These are phyloP conservation scores for Chloebia gouldiae DNA, from an alignment of 2,113 vertebrate species.

Conservation along the genomic window DNA sequence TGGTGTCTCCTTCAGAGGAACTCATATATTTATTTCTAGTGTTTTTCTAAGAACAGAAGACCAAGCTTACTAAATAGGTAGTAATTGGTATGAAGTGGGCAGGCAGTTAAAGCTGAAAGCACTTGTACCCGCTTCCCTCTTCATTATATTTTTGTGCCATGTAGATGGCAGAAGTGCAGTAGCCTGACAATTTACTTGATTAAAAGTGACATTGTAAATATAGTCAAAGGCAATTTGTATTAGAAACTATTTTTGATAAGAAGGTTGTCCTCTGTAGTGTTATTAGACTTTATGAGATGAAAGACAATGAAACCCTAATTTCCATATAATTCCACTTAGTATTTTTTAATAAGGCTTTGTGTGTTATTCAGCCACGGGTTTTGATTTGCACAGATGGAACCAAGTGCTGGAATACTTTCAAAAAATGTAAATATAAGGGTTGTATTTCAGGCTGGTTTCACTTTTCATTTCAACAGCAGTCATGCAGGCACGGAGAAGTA, in stretches of 20 bases:
- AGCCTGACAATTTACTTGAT: slow-evolving; percentile 52
- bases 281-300: slow-evolving; percentile 35
- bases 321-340: slow-evolving; percentile 46
- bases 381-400: slow-evolving; percentile 20
- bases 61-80: neutral
- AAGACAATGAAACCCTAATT: slow-evolving; percentile 42
- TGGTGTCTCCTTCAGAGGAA: neutral
- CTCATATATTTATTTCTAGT: neutral
- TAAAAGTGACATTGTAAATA: slow-evolving; percentile 65
- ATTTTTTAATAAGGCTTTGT: slow-evolving; percentile 41
- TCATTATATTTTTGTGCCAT: neutral
- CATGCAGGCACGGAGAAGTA: neutral
- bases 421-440: neutral
- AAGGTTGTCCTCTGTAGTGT: slow-evolving; percentile 35
- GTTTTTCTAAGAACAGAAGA: neutral
- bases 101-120: slow-evolving; percentile 21
- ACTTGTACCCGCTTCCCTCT: neutral
- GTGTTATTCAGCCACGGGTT: neutral
- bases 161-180: neutral
- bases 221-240: slow-evolving; percentile 58
- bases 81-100: slow-evolving; percentile 37
- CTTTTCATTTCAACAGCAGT: neutral
- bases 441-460: neutral
- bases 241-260: slow-evolving; percentile 39
- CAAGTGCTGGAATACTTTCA: neutral